Base-by-base conservation (phyloP, 2,888 invertebrate genomes). In the Tubulanus polymorphus region DNA sequence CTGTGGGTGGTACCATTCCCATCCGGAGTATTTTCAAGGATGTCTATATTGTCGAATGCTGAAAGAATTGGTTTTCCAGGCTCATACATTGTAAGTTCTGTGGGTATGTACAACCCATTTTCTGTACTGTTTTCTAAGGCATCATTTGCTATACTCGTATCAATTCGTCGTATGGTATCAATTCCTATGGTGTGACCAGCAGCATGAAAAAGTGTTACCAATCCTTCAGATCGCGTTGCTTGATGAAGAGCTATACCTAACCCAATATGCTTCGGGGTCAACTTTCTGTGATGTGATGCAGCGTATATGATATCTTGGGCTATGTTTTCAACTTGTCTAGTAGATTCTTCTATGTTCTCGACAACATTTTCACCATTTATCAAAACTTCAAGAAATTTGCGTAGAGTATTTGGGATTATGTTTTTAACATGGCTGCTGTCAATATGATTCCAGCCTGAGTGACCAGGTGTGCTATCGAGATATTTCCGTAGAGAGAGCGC, bases 221-320 rank as follows among this genome's bases (percentile, higher is more conserved):
- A 35, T 3, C 25, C 18, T 46, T 53, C 46, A n/a, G 46, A 46
- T 2, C 47, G 8, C 18, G 53, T 53, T n/a, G 53, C 47, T 15
- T 53, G 53, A 29, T 53, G 53, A 20, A 48, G 20, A 18, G 48
- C 26, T 6, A 46, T 8, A 12, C 47, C 53, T 3, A 53, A 35
- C 20, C 53, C 48, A n/a, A 53, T 27, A 32, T 53, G 53, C 48
- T 48, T 53, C 25, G 53, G 53, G 12, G 53, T 53, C 18, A 53
- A 32, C 26, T 47, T 53, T n/a, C 46, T 53, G 18, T 29, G 20
- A 10, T 48, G 29, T 20, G 53, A 53, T 8, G 29, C 53, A 28
- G 28, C 48, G 25, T 48, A 53, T 6, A 53, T 48, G 3, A 53
- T 48, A 23, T 53, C 53, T 48, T 48, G 41, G 6, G 41, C 5